Percentiles rank a stretch among this genome's conserved stretches.
Evolutionary conservation across 2,888 invertebrate genomes (phyloP).

Genomic region (Xylota sylvarum): DNA sequence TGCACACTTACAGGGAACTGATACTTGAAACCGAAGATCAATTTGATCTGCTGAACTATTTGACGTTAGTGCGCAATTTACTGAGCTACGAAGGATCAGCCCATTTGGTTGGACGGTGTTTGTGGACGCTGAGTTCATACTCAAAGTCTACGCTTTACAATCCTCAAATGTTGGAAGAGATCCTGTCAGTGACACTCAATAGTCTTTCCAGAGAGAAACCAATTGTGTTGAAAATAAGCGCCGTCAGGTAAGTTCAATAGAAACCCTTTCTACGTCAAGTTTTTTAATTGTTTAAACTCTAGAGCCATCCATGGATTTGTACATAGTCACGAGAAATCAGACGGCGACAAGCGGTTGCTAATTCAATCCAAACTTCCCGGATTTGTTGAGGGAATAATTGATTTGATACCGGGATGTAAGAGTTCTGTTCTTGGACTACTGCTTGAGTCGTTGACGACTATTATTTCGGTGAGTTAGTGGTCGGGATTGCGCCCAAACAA

Average conservation of each 20-base stretch:
- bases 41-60: conserved; percentile 84
- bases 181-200: conserved; percentile 82
- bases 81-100: conserved; percentile 83
- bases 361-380: conserved; percentile 86
- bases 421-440: conserved; percentile 86
- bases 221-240: conserved; percentile 82
- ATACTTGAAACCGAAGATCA: conserved; percentile 83
- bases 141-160: conserved; percentile 83
- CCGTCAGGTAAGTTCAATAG: conserved; percentile 80
- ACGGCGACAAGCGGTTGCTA: conserved; percentile 83
- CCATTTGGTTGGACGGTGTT: conserved; percentile 83
- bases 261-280: background rate
- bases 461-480: conserved; percentile 85
- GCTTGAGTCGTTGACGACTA: conserved; percentile 86
- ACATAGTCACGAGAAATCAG: conserved; percentile 85
- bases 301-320: conserved; percentile 84
- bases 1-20: conserved; percentile 86
- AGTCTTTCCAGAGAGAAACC: conserved; percentile 83
- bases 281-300: conserved; percentile 18
- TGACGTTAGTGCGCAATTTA: conserved; percentile 83
- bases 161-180: conserved; percentile 83
- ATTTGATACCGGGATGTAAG: conserved; percentile 85
- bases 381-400: conserved; percentile 85
- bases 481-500: background rate
- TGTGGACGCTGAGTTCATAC: conserved; percentile 84